Percentiles rank a stretch among this genome's conserved stretches.
phyloP scores from a whole-genome alignment of 2,797 vertebrate genomes.

The Scolopax rusticola region DNA sequence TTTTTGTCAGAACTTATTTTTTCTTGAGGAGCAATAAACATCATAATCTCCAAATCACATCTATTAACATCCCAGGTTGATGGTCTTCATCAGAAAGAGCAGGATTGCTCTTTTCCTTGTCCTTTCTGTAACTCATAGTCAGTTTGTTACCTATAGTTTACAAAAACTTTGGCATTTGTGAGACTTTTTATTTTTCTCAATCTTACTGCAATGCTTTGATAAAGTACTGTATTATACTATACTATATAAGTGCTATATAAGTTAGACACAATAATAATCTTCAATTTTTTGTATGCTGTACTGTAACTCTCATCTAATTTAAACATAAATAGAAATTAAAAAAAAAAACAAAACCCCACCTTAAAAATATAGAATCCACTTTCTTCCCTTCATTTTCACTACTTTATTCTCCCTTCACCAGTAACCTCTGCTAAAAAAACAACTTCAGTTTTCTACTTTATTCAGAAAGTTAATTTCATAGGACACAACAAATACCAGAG shows the following conservation, averaged over 20 bases:
- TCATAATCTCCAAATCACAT: background rate
- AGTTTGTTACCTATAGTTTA: background rate
- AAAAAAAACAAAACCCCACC: background rate
- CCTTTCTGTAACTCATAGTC: background rate
- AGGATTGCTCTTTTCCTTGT: background rate
- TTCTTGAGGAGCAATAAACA: background rate
- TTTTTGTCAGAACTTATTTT: background rate
- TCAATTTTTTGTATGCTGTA: background rate
- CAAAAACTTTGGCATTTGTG: background rate
- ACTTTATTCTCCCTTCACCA: background rate
- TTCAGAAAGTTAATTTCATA: background rate
- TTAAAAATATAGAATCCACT: background rate
- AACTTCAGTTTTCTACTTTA: background rate
- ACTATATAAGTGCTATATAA: background rate
- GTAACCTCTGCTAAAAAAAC: background rate
- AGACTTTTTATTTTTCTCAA: background rate
- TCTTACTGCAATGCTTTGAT: background rate
- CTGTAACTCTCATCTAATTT: background rate
- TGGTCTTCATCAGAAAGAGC: too few species aligned
- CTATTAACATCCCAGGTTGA: background rate
- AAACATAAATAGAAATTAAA: background rate
- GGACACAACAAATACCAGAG: background rate
- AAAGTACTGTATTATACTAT: background rate
- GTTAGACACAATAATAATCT: background rate
- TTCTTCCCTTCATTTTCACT: background rate